Base-by-base conservation (phyloP, 30 jellyfish, hydroid and myxozoan species). In the Aurelia aurita region DNA sequence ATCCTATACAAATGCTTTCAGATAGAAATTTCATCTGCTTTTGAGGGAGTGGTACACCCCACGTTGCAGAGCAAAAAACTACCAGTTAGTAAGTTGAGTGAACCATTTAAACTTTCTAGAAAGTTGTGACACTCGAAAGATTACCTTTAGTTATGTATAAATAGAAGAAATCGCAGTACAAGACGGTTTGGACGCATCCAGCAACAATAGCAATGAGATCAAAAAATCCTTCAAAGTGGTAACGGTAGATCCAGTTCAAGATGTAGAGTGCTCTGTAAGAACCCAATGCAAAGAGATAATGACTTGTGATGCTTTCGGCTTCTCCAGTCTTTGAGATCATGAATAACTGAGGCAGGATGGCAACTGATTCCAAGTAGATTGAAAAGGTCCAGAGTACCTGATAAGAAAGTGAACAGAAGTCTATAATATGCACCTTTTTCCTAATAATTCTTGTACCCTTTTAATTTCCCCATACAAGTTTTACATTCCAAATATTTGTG, bases 271-370 rank as follows among this genome's bases (percentile, higher is more conserved):
- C 98, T 69, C 99, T 97, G 85, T 95, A 95, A 5, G 97, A 89
- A 13, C 99, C 99, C 31, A 95, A 85, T 0, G 99, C 99, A 82
- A 95, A 95, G 16, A 95, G 82, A 75, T 95, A 95, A 75, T 95
- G 99, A 71, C 99, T 89, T 5, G 99, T 95, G 43, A 95, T 95
- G 58, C 98, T 90, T 51, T 95, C 99, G 20, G 99, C 99, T 65
- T 95, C 99, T 46, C 99, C 98, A 0, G 99, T 95, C 84, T 89
- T 95, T 12, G 98, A 70, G 88, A 95, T 95, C 98, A 95, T 89
- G 86, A 95, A 89, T 31, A 95, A 54, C 59, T 95, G 99, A 32
- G 99, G 99, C 79, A 95, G 62, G 79, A 95, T 90, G 59, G 99
- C 98, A 60, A 95, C 99, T 39, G 99, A 95, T 74, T 95, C 99